Evolutionary conservation across 2,797 vertebrate genomes (phyloP).

Genomic region (Taenioides sp.): DNA sequence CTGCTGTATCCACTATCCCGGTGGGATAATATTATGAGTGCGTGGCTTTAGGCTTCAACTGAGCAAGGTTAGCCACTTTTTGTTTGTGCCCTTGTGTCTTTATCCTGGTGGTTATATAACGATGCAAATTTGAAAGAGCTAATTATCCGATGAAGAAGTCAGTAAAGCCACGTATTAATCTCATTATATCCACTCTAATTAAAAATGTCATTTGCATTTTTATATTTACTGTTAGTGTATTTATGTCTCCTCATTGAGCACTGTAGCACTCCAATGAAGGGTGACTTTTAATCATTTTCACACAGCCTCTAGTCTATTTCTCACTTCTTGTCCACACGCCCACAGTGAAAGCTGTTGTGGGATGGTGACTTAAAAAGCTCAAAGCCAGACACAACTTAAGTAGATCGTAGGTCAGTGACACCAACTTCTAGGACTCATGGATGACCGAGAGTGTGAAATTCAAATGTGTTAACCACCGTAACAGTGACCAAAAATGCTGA

Average conservation of each 20-base stretch:
- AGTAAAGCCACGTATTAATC: conserved; percentile 3
- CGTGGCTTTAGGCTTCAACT: conserved; percentile 40
- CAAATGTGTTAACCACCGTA: conserved; percentile 36
- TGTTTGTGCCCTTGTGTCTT: conserved; percentile 13
- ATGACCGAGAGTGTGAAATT: conserved; percentile 35
- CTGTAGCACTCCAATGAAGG: conserved; percentile 39
- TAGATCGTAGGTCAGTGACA: conserved; percentile 39
- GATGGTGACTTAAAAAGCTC: conserved; percentile 51
- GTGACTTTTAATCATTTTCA: conserved; percentile 62
- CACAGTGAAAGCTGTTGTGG: conserved; percentile 64
- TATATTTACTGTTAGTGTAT: conserved; percentile 1
- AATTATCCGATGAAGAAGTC: conserved; percentile 7
- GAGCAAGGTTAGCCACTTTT: conserved; percentile 25
- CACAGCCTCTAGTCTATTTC: conserved; percentile 67
- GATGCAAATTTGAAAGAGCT: conserved; percentile 10
- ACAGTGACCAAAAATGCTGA: conserved; percentile 60
- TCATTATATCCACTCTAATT: conserved; percentile 13
- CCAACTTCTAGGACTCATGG: conserved; percentile 15
- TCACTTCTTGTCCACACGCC: conserved; percentile 64
- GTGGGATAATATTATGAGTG: conserved; percentile 52
- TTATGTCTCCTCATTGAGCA: conserved; percentile 25
- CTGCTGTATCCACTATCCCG: conserved; percentile 50
- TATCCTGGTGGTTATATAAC: conserved; percentile 9
- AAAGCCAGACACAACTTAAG: conserved; percentile 27
- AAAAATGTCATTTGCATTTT: conserved; percentile 16